A percentile compares a stretch with the other conserved stretches of the same genome.
phyloP scores from a whole-genome alignment of 2,888 invertebrate species.

The Nipponacmea schrenckii region DNA sequence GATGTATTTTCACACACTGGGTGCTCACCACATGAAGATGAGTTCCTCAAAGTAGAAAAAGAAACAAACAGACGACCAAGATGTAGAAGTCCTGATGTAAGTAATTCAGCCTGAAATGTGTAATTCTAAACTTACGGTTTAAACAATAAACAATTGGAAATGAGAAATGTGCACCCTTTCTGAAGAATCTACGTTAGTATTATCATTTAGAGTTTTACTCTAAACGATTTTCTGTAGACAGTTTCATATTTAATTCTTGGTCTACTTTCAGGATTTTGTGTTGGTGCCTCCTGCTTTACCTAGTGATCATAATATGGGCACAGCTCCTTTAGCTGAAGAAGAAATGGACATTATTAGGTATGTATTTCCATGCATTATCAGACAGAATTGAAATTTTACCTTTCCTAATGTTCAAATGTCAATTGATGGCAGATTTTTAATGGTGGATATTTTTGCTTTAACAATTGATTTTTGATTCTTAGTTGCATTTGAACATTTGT shows the following conservation, averaged over 20 bases:
- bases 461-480: no score
- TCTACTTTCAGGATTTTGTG: slow-evolving; percentile 57
- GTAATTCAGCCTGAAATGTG: not conserved
- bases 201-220: no score
- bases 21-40: slow-evolving; percentile 40
- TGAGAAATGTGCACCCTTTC: no score
- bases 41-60: slow-evolving; percentile 50
- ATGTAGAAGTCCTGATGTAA: slow-evolving; percentile 50
- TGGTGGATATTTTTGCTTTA: no score
- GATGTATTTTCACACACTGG: slow-evolving; percentile 1
- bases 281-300: slow-evolving; percentile 59
- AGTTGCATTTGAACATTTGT: no score
- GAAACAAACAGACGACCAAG: slow-evolving; percentile 35
- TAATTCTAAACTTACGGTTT: not conserved
- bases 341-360: slow-evolving; percentile 34
- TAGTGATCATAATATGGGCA: slow-evolving; percentile 34
- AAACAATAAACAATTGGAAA: no score
- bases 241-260: no score
- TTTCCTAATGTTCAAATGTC: no score
- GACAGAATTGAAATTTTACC: no score
- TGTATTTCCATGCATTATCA: slow-evolving; percentile 12
- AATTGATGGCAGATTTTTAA: no score
- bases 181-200: no score
- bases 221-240: no score
- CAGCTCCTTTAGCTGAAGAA: slow-evolving; percentile 35